Percentiles rank a stretch among this genome's conserved stretches.
phyloP scores from a whole-genome alignment of 1,140 invertebrate genomes.

The Pseudomyrmex concolor region DNA sequence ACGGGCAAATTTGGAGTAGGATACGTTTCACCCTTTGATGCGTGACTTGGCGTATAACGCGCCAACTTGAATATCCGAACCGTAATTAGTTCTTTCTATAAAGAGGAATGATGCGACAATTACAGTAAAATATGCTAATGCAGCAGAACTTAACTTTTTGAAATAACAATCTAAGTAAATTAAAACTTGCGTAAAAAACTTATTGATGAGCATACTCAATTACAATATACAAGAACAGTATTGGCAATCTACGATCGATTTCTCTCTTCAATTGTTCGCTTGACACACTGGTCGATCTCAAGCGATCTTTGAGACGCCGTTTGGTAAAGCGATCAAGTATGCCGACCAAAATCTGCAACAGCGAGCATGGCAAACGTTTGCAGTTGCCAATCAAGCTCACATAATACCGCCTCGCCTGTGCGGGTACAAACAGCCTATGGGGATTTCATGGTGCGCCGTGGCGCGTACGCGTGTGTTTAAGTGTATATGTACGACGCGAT shows the following conservation, averaged over 20 bases:
- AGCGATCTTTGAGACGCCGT: conserved; percentile 25
- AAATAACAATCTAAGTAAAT: conserved; percentile 16
- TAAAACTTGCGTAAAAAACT: neutral
- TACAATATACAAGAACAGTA: neutral
- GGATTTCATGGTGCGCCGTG: conserved; percentile 73
- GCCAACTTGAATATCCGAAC: neutral
- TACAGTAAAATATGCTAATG: neutral
- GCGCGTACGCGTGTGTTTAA: neutral
- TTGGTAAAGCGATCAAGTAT: conserved; percentile 48
- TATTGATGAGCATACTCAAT: too few relatives aligned
- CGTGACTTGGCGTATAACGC: neutral
- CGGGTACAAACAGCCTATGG: conserved; percentile 81
- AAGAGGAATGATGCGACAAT: neutral
- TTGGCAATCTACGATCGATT: conserved; percentile 1
- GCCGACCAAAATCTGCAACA: conserved; percentile 64
- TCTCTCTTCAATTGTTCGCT: neutral
- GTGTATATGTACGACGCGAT: conserved; percentile 29
- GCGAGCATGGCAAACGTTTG: conserved; percentile 83
- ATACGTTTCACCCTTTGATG: conserved; percentile 20
- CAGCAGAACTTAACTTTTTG: neutral
- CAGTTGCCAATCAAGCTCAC: conserved; percentile 84
- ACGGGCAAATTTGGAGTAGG: conserved; percentile 33
- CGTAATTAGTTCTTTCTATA: neutral
- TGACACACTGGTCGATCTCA: conserved; percentile 19
- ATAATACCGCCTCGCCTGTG: conserved; percentile 81